phyloP scores from a whole-genome alignment of 2,797 vertebrate species.

The Cynopterus sphinx region DNA sequence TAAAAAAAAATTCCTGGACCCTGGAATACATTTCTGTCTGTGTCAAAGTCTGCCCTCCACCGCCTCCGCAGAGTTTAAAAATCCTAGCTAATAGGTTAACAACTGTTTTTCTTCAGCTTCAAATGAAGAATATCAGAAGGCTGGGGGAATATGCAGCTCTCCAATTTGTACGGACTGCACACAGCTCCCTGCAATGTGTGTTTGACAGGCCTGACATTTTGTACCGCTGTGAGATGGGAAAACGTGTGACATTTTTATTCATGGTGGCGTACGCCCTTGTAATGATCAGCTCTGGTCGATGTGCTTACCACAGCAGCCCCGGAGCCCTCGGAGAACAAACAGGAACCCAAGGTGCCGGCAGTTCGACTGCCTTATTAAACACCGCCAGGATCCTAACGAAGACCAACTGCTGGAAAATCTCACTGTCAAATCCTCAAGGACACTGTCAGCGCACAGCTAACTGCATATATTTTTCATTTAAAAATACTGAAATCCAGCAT shows the following conservation, averaged over 20 bases:
- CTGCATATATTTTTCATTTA: slow-evolving; percentile 90
- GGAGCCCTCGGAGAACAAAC: slow-evolving; percentile 90
- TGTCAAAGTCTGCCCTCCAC: slow-evolving; percentile 84
- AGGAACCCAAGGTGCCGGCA: slow-evolving; percentile 87
- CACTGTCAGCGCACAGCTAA: slow-evolving; percentile 88
- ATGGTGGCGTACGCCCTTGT: slow-evolving; percentile 91
- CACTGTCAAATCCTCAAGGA: slow-evolving; percentile 93
- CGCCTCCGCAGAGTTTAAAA: slow-evolving; percentile 88
- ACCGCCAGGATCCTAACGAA: slow-evolving; percentile 90
- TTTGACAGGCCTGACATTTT: slow-evolving; percentile 92
- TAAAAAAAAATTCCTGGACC: slow-evolving; percentile 82
- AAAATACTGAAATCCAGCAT: slow-evolving; percentile 86
- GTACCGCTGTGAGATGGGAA: slow-evolving; percentile 88
- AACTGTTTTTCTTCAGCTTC: slow-evolving; percentile 91
- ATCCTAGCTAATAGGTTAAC: slow-evolving; percentile 91
- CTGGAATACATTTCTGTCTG: slow-evolving; percentile 82
- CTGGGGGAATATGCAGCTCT: slow-evolving; percentile 89
- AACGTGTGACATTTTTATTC: slow-evolving; percentile 92
- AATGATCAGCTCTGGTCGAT: slow-evolving; percentile 92
- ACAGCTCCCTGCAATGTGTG: slow-evolving; percentile 89
- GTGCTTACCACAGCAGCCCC: slow-evolving; percentile 89
- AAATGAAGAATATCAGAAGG: slow-evolving; percentile 91
- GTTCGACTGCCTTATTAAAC: slow-evolving; percentile 91
- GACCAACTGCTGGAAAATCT: slow-evolving; percentile 92
- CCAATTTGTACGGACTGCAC: slow-evolving; percentile 91